Percentiles rank a stretch among this genome's conserved stretches.
These are phyloP conservation scores for Chymomyza fuscimana DNA, from an alignment of 2,888 invertebrate species.

Conservation along the genomic window DNA sequence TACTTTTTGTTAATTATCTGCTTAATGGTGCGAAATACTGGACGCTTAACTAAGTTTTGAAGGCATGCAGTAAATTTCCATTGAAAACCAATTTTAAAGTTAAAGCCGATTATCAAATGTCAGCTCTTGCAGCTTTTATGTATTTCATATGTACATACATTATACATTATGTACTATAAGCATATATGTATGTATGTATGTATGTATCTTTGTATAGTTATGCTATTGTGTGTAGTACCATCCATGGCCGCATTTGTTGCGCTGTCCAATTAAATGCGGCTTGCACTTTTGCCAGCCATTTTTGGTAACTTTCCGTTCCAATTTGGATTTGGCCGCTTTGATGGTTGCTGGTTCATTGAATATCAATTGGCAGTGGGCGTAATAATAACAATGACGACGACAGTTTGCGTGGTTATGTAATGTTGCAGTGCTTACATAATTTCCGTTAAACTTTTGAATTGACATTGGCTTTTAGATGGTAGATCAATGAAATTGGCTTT, in stretches of 20 bases:
- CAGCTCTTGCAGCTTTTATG: neutral
- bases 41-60: neutral
- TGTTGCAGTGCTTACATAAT: conserved; percentile 25
- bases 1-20: neutral
- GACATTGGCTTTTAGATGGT: conserved; percentile 18
- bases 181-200: neutral
- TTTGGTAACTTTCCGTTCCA: conserved; percentile 29
- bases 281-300: conserved; percentile 25
- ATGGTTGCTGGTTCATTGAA: conserved; percentile 30
- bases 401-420: conserved; percentile 31
- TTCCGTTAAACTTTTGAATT: conserved; percentile 19
- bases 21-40: neutral
- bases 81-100: neutral
- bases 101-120: neutral
- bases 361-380: conserved; percentile 42
- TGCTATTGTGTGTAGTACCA: neutral
- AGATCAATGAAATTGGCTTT: conserved; percentile 22
- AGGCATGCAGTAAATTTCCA: neutral
- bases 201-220: neutral
- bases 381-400: conserved; percentile 8
- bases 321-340: neutral
- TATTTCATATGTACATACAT: neutral
- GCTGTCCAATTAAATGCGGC: conserved; percentile 24
- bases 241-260: conserved; percentile 6
- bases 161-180: neutral